These are phyloP conservation scores for Biston betularia DNA, from an alignment of 2,888 invertebrate species.

Conservation along the genomic window DNA sequence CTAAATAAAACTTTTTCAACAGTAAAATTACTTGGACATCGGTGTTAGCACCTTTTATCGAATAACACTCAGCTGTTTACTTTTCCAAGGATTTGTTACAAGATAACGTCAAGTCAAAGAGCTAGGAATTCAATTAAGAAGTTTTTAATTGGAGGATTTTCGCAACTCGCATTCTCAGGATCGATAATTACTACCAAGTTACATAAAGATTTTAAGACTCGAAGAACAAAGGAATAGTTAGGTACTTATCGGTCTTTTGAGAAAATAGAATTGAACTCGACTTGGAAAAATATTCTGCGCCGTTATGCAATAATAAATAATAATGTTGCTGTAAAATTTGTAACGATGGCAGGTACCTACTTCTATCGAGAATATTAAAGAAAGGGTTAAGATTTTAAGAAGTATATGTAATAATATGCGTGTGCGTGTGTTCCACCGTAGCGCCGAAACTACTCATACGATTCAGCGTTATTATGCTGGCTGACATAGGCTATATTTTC, in stretches of 20 bases:
- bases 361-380: too few species aligned
- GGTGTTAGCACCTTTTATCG: conserved; percentile 18
- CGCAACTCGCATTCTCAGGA: conserved; percentile 5
- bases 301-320: too few species aligned
- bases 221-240: background rate
- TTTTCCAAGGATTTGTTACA: conserved; percentile 9
- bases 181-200: conserved; percentile 5
- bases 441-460: too few species aligned
- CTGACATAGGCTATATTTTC: too few species aligned
- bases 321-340: too few species aligned
- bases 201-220: background rate
- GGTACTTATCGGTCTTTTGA: background rate
- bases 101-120: conserved; percentile 11
- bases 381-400: too few species aligned
- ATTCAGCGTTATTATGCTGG: too few species aligned
- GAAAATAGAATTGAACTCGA: too few species aligned
- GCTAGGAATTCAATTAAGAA: conserved; percentile 24
- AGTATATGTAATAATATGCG: too few species aligned
- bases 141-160: conserved; percentile 14
- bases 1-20: background rate
- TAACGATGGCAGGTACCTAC: too few species aligned
- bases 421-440: too few species aligned
- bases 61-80: conserved; percentile 15
- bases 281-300: too few species aligned
- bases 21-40: background rate